Evolutionary conservation across 2,113 vertebrate species (phyloP), one percentile per base, ranked within the genome.

Genomic region (Rallus limicola): DNA sequence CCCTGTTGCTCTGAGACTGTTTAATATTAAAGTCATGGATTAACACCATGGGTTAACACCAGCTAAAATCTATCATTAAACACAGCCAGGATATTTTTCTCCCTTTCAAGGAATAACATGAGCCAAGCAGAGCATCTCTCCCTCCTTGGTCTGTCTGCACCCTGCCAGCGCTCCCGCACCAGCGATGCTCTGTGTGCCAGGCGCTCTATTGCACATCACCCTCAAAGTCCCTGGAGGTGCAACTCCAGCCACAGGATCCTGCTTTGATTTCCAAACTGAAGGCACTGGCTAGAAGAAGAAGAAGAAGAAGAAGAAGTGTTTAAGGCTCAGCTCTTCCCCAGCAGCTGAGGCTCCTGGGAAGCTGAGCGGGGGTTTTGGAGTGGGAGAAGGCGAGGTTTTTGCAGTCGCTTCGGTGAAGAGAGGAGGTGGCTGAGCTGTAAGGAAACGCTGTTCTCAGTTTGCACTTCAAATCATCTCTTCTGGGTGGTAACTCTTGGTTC

Each of bases 111-210:
- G 29, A 34, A 7, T 4, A 25, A 2, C 82, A 26, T 8, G 0
- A 34, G 16, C n/a, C 2, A 6, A 58, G 3, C 38, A 15, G 36
- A 3, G 6, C 42, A 10, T 20, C 82, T 33, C 70, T 85, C 31
- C 34, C 70, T 85, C 31, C 85, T 34, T 62, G 2, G 34, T 8
- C 79, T 53, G 8, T 7, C 83, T n/a, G 75, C 81, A 70, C 15
- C 86, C 59, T 14, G 38, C 10, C 1, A 38, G 69, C 44, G 8
- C 34, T 38, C 21, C 72, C 38, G 2, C 11, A 1, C 12, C 78
- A 59, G 44, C n/a, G 0, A 5, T 0, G 10, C 53, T 0, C 34
- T 0, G 14, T 1, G 0, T 0, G 46, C 74, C 9, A 4, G 9
- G 6, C 4, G 38, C 4, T 13, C 11, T 6, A 6, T 10, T 26